Evolutionary conservation across 2,888 invertebrate genomes (phyloP).

Genomic region (Lamellibrachia satsuma): DNA sequence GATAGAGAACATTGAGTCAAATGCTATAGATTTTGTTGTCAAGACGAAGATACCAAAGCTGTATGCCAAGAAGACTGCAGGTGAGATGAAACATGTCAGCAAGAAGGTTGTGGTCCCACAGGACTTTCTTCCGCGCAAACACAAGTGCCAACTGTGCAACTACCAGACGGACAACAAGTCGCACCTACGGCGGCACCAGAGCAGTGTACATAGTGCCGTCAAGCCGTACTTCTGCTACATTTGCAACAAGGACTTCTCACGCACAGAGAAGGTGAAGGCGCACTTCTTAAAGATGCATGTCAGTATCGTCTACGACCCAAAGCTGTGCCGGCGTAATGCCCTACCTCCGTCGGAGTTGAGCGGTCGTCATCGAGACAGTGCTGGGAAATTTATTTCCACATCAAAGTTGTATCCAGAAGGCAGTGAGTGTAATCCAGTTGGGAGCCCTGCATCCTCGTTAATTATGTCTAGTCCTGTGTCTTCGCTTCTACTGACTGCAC

Average conservation of each 20-base stretch:
- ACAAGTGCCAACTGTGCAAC: conserved; percentile 38
- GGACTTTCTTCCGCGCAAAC: conserved; percentile 30
- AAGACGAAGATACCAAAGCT: conserved; percentile 19
- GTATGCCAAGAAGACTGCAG: not conserved
- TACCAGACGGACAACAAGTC: conserved; percentile 43
- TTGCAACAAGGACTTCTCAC: conserved; percentile 40
- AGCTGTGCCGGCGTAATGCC: conserved; percentile 8
- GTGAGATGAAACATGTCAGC: not conserved
- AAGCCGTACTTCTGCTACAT: conserved; percentile 39
- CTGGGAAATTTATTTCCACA: not conserved
- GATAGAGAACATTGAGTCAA: not conserved
- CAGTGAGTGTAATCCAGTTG: not conserved
- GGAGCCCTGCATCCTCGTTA: not conserved
- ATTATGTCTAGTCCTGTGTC: not conserved
- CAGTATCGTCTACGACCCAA: conserved; percentile 36
- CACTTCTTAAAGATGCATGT: conserved; percentile 40
- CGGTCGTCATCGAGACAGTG: not conserved
- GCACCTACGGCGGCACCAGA: conserved; percentile 40
- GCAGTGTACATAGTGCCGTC: conserved; percentile 35
- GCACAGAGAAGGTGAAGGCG: conserved; percentile 40
- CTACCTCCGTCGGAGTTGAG: not conserved
- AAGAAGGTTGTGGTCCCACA: not conserved
- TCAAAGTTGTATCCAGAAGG: not conserved
- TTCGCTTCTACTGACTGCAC: not conserved
- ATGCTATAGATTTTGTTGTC: conserved; percentile 21